phyloP scores from a whole-genome alignment of 2,888 invertebrate species.

The Aphidoletes aphidimyza region DNA sequence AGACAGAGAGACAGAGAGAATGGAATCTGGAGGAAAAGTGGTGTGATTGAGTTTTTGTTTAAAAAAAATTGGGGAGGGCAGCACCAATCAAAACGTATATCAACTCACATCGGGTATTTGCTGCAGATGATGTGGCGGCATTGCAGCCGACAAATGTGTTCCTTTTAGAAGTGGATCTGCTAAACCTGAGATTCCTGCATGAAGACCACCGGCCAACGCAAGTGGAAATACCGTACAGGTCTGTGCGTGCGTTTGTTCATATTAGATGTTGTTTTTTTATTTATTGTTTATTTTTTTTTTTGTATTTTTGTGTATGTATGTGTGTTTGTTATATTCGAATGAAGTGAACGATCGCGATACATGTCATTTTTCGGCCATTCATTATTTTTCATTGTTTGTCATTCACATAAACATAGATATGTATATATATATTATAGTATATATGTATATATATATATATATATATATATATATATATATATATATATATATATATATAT shows the following conservation, averaged over 20 bases:
- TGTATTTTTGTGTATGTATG: background rate
- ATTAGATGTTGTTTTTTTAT: background rate
- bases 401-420: no score
- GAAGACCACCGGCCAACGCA: slow-evolving; percentile 67
- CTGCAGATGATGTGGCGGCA: slow-evolving; percentile 68
- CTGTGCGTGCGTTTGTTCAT: slow-evolving; percentile 59
- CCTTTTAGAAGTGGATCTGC: slow-evolving; percentile 68
- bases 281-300: background rate
- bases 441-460: no score
- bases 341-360: slow-evolving; percentile 13
- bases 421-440: no score
- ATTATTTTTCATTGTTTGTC: background rate
- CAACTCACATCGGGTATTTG: slow-evolving; percentile 68
- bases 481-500: no score
- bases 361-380: slow-evolving; percentile 32
- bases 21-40: slow-evolving; percentile 39
- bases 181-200: slow-evolving; percentile 67
- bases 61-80: slow-evolving; percentile 60
- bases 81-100: slow-evolving; percentile 63
- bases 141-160: slow-evolving; percentile 67
- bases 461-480: no score
- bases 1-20: slow-evolving; percentile 57
- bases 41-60: no score
- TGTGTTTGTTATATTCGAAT: background rate
- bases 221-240: slow-evolving; percentile 68